These are phyloP conservation scores for Lepidochitona cinerea DNA, from an alignment of 2,888 invertebrate genomes.

Conservation along the genomic window DNA sequence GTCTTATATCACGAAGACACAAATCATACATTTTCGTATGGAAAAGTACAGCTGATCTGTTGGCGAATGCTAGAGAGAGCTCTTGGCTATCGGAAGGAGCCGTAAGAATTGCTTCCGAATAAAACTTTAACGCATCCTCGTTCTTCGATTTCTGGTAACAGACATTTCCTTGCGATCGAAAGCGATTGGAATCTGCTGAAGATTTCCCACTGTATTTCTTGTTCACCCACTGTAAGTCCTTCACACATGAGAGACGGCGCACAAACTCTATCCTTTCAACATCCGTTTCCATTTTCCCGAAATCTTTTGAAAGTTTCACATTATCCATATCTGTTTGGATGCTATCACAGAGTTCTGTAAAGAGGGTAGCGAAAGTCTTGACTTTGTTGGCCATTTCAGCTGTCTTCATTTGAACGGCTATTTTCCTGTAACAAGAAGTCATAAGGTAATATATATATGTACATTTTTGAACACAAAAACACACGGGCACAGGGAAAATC, in stretches of 20 bases:
- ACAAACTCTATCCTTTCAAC: slow-evolving; percentile 41
- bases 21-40: slow-evolving; percentile 56
- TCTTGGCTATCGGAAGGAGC: slow-evolving; percentile 52
- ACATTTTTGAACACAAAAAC: too few species aligned
- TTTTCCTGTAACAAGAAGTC: too few species aligned
- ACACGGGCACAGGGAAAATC: too few species aligned
- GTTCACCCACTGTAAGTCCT: slow-evolving; percentile 43
- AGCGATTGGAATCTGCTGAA: slow-evolving; percentile 51
- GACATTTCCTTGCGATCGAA: slow-evolving; percentile 66
- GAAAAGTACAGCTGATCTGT: slow-evolving; percentile 65
- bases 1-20: slow-evolving; percentile 59
- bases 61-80: slow-evolving; percentile 59
- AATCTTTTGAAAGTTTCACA: slow-evolving; percentile 19
- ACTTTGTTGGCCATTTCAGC: too few species aligned
- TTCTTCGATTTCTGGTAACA: slow-evolving; percentile 56
- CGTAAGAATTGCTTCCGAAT: slow-evolving; percentile 50
- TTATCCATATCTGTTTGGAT: neutral
- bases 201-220: slow-evolving; percentile 50
- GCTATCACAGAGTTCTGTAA: neutral
- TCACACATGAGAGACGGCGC: slow-evolving; percentile 33
- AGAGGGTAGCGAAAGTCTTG: too few species aligned
- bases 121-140: slow-evolving; percentile 49
- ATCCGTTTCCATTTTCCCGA: slow-evolving; percentile 40
- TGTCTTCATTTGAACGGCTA: too few species aligned
- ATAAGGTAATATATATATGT: too few species aligned